Evolutionary conservation across 2,113 vertebrate species (phyloP).

Genomic region (Stictonetta naevosa): DNA sequence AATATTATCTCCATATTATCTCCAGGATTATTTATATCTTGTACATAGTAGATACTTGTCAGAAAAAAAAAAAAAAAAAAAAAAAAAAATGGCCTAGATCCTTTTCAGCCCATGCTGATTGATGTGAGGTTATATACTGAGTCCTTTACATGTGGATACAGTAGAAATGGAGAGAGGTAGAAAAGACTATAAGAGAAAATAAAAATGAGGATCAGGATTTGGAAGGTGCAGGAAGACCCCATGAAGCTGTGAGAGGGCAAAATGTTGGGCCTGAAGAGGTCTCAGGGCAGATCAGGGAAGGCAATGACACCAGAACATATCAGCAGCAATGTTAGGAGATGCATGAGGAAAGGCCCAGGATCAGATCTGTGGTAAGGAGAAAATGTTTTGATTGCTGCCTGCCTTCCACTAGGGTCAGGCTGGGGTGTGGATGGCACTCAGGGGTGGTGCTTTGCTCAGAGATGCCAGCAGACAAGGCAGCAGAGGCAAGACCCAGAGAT

Average conservation of each 20-base stretch:
- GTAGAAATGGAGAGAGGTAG: not conserved
- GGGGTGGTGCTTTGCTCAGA: not conserved
- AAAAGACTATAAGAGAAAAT: not conserved
- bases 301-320: not conserved
- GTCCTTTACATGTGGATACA: not conserved
- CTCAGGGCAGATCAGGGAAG: not conserved
- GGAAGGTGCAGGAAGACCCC: not conserved
- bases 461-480: not conserved
- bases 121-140: not conserved
- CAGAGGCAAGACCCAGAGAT: not conserved
- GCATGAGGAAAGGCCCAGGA: not conserved
- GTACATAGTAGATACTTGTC: not conserved
- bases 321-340: not conserved
- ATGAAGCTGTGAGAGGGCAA: not conserved
- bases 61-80: not conserved
- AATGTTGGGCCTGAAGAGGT: not conserved
- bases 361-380: not conserved
- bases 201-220: not conserved
- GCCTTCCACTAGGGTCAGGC: not conserved
- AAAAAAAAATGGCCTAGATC: not conserved
- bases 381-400: not conserved
- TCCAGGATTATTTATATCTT: not conserved
- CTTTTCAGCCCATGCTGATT: not conserved
- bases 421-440: fast-evolving
- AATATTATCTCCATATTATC: not conserved